phyloP scores from a whole-genome alignment of 92 coral and sea anemone species.

The Parazoanthus swiftii region DNA sequence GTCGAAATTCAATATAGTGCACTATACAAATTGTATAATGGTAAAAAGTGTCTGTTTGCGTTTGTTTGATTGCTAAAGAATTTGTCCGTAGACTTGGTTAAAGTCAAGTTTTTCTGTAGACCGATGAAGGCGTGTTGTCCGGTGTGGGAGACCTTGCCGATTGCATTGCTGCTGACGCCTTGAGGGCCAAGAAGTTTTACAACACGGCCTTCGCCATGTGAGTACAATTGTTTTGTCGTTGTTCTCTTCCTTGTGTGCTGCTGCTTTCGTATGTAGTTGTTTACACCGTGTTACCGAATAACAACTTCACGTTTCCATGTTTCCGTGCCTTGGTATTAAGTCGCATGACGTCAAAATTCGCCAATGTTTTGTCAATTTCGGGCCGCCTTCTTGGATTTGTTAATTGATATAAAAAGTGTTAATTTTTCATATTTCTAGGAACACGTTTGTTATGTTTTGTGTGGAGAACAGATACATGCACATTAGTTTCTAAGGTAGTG shows the following conservation, averaged over 20 bases:
- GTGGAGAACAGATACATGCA: too few relatives aligned
- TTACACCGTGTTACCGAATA: neutral
- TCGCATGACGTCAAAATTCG: neutral
- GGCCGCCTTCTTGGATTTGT: neutral
- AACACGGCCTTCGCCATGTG: conserved; percentile 33
- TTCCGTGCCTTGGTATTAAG: neutral
- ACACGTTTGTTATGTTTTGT: too few relatives aligned
- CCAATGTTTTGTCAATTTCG: too few relatives aligned
- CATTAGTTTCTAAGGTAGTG: too few relatives aligned
- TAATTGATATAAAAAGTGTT: neutral
- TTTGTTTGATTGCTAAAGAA: too few relatives aligned
- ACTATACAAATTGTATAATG: too few relatives aligned
- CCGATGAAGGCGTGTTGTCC: conserved; percentile 23
- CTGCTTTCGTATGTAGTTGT: neutral
- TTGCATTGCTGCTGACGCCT: conserved; percentile 37
- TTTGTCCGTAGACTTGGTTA: too few relatives aligned
- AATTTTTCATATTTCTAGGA: too few relatives aligned
- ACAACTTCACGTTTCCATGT: neutral
- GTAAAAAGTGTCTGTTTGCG: too few relatives aligned
- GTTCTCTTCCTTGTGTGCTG: neutral
- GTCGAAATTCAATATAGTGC: too few relatives aligned
- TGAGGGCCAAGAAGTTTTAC: conserved; percentile 44
- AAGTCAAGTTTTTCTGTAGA: neutral
- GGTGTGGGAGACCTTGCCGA: conserved; percentile 40
- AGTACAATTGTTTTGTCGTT: neutral